Percentiles rank a stretch among this genome's conserved stretches.
Evolutionary conservation across 2,888 invertebrate species (phyloP).

Genomic region (Calliphora vomitoria): DNA sequence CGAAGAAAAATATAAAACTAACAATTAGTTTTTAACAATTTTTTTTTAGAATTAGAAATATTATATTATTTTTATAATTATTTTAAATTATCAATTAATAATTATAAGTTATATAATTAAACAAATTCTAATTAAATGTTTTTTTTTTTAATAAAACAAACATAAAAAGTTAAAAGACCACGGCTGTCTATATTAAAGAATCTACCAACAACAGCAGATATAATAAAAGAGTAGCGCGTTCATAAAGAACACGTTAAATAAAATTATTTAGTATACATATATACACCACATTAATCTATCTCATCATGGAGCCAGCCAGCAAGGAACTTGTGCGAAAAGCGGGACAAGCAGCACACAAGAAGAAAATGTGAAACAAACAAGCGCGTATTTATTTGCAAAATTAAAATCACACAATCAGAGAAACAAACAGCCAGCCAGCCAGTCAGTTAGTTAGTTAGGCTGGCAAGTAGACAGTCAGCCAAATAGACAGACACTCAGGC

Average conservation of each 20-base stretch:
- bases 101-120: conserved; percentile 3
- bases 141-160: neutral
- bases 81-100: neutral
- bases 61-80: too few species aligned
- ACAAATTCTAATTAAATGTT: neutral
- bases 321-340: neutral
- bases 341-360: neutral
- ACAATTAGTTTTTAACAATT: too few species aligned
- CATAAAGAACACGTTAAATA: conserved; percentile 20
- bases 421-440: neutral
- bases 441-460: conserved; percentile 5
- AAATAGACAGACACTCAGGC: conserved; percentile 19
- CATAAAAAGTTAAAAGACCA: neutral
- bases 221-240: neutral
- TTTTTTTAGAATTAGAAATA: too few species aligned
- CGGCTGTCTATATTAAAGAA: neutral
- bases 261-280: neutral
- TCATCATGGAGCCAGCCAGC: neutral
- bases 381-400: conserved; percentile 44
- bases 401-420: conserved; percentile 8
- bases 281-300: neutral
- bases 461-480: conserved; percentile 15
- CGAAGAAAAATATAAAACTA: neutral
- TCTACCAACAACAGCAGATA: neutral
- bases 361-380: conserved; percentile 33